Base-by-base conservation (phyloP, 2,113 vertebrate genomes). In the Heteronetta atricapilla region DNA sequence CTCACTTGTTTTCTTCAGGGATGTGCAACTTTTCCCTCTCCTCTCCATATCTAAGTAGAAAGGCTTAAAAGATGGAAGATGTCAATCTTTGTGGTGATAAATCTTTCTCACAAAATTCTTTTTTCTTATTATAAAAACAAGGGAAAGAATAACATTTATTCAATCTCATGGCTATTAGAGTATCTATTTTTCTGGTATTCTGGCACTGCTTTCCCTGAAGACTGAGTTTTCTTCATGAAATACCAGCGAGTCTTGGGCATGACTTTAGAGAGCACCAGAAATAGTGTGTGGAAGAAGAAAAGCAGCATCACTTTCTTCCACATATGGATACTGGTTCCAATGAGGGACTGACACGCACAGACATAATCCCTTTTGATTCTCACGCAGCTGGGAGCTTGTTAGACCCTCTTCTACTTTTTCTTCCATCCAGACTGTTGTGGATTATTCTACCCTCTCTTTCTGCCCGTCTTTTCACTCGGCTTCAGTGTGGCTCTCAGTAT, bases 181-280 rank as follows among this genome's bases (percentile, higher is more conserved):
- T 15, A 9, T 79, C 83, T 90, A 0, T 81, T 81, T 88, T 86
- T 28, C 94, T 72, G 84, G 60, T 34, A n/a, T 69, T 89, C 64
- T 92, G 91, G 69, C 60, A 42, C 72, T 46, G 59, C 48, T 88
- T 79, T 46, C 72, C 64, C 76, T 15, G 31, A 59, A 85, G 74
- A 55, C 33, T 31, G 44, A 90, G 64, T 80, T 90, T 93, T 90
- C 90, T 48, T 26, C 36, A 42, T 44, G 33, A 84, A 84, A 95
- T 89, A 31, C 83, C 86, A 90, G 50, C 1, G 0, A 70, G 55
- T 12, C 73, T n/a, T n/a, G 46, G 60, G 36, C 68, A 59, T 11
- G 73, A 53, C 80, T 94, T 86, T 28, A 44, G 68, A 86, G 56
- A 95, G 46, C 86, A 89, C 86, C 68, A 95, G 81, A 84, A 96